These are phyloP conservation scores for Neoascia interrupta DNA, from an alignment of 2,888 invertebrate genomes.

Conservation along the genomic window DNA sequence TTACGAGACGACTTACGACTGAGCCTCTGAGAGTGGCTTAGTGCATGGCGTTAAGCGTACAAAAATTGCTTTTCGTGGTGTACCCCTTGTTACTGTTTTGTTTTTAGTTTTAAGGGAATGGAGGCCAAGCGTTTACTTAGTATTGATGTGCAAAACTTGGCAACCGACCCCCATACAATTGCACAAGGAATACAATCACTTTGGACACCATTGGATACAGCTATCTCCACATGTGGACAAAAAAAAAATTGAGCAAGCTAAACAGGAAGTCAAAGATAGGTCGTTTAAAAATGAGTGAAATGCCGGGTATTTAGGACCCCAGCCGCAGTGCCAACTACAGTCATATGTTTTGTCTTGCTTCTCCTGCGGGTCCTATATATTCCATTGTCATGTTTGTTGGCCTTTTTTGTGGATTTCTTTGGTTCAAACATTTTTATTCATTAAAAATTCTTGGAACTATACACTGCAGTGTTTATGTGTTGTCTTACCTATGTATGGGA, in stretches of 20 bases:
- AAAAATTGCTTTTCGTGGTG: conserved; percentile 8
- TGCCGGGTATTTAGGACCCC: conserved; percentile 64
- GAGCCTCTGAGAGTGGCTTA: conserved; percentile 15
- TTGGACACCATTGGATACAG: conserved; percentile 5
- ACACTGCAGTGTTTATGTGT: conserved; percentile 16
- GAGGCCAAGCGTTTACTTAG: conserved; percentile 59
- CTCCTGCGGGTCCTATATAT: conserved; percentile 31
- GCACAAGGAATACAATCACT: conserved; percentile 18
- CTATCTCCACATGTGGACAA: conserved; percentile 16
- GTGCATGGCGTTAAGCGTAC: conserved; percentile 48
- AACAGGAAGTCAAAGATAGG: conserved; percentile 61
- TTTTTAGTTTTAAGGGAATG: conserved; percentile 40
- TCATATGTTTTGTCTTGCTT: conserved; percentile 47
- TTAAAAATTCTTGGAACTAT: conserved; percentile 63
- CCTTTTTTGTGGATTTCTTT: conserved; percentile 9
- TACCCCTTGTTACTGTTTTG: conserved; percentile 16
- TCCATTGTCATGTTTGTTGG: conserved; percentile 16
- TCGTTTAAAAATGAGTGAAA: conserved; percentile 53
- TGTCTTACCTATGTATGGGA: conserved; percentile 1
- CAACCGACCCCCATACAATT: conserved; percentile 46
- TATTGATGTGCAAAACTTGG: conserved; percentile 59
- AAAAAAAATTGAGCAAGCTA: conserved; percentile 23
- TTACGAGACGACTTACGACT: conserved; percentile 25
- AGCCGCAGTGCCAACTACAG: conserved; percentile 49
- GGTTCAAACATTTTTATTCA: conserved; percentile 62